Percentiles rank a stretch among this genome's conserved stretches.
These are phyloP conservation scores for Lipotes vexillifer DNA, from an alignment of 2,113 vertebrate genomes.

Conservation along the genomic window DNA sequence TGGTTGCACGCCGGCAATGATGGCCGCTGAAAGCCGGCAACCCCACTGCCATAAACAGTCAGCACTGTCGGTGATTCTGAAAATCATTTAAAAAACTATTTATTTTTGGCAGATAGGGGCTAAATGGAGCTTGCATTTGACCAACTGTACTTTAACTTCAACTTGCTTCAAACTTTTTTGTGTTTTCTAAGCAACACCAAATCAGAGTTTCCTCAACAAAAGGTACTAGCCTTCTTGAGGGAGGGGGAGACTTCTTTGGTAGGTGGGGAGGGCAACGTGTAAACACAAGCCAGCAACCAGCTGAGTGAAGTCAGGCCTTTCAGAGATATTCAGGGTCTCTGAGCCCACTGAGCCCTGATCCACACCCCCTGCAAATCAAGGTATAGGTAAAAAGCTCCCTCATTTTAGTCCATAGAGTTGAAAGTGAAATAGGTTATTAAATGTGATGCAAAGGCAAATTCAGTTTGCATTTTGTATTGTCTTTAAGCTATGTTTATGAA, in stretches of 20 bases:
- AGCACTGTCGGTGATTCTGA: constrained; percentile 75
- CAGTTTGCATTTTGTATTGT: not conserved
- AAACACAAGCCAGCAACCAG: constrained; percentile 31
- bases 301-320: constrained; percentile 14
- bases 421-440: constrained; percentile 35
- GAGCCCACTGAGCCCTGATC: constrained; percentile 42
- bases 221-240: constrained; percentile 21
- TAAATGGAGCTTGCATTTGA: constrained; percentile 67
- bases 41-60: constrained; percentile 76
- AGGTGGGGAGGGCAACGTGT: constrained; percentile 43
- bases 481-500: not conserved
- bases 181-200: constrained; percentile 28
- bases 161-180: constrained; percentile 62
- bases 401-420: not conserved
- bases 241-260: not conserved
- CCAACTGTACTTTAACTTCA: constrained; percentile 70
- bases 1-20: constrained; percentile 63
- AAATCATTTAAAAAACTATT: constrained; percentile 73
- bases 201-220: constrained; percentile 57
- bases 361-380: not conserved
- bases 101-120: constrained; percentile 76
- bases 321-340: constrained; percentile 2
- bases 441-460: not conserved
- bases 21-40: constrained; percentile 65
- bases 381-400: not conserved